phyloP scores from a whole-genome alignment of 2,797 vertebrate species.

The Anolis apletophallus region DNA sequence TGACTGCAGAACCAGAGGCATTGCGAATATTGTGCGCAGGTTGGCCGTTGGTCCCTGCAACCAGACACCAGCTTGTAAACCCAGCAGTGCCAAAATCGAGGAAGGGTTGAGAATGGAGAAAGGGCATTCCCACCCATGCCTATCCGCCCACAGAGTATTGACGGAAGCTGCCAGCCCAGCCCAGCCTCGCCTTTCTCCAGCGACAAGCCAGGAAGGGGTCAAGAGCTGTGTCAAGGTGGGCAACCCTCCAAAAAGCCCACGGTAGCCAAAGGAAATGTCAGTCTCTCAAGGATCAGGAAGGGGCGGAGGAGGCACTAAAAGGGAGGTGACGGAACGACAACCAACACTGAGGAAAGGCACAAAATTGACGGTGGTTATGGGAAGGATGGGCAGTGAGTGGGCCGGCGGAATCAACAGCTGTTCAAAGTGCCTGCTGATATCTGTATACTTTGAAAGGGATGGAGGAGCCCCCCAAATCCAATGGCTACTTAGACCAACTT shows the following conservation, averaged over 20 bases:
- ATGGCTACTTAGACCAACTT: neutral
- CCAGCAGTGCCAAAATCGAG: too few species aligned
- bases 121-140: neutral
- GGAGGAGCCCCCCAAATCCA: rapidly evolving
- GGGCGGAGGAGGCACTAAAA: neutral
- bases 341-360: conserved; percentile 16
- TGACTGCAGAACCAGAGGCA: too few species aligned
- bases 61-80: neutral
- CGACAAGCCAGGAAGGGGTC: neutral
- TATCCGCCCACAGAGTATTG: too few species aligned
- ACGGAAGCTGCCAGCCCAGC: neutral
- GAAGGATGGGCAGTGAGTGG: too few species aligned
- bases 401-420: neutral
- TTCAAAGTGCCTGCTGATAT: too few species aligned
- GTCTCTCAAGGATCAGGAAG: too few species aligned
- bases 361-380: neutral
- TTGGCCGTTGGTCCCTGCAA: too few species aligned
- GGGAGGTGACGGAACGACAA: neutral
- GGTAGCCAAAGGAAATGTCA: neutral
- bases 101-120: neutral
- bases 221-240: neutral
- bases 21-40: too few species aligned
- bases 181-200: neutral
- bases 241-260: neutral
- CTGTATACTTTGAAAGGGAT: too few species aligned